Evolutionary conservation across 2,888 invertebrate genomes (phyloP).

Genomic region (Colostygia pectinataria): DNA sequence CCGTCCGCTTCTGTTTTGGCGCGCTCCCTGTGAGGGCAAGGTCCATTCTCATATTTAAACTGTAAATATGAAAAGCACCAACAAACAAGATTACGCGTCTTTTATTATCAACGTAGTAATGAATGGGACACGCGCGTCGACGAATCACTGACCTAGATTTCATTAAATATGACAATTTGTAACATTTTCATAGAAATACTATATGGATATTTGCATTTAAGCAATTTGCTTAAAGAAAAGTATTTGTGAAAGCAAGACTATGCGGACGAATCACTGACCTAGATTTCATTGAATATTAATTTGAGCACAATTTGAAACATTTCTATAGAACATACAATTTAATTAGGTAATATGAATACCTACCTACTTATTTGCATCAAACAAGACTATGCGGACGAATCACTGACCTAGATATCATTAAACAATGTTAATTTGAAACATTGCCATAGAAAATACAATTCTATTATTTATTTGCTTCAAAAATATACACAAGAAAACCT

Average conservation of each 20-base stretch:
- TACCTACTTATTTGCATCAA: no score
- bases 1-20: slow-evolving; percentile 58
- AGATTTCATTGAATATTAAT: slow-evolving; percentile 17
- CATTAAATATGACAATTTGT: slow-evolving; percentile 11
- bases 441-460: no score
- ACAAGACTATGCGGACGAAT: no score
- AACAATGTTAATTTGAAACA: slow-evolving; percentile 4
- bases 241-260: no score
- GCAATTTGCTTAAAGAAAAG: neutral
- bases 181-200: neutral
- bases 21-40: slow-evolving; percentile 63
- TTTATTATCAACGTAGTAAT: slow-evolving; percentile 42
- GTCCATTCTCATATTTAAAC: slow-evolving; percentile 61
- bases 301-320: neutral
- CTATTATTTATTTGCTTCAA: no score
- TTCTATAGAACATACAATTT: no score
- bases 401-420: slow-evolving; percentile 18
- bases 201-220: neutral
- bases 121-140: slow-evolving; percentile 36
- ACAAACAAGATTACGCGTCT: slow-evolving; percentile 42
- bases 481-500: no score
- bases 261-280: slow-evolving; percentile 15
- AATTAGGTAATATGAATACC: no score
- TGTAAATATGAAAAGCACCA: slow-evolving; percentile 48
- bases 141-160: slow-evolving; percentile 17